A percentile compares a stretch with the other conserved stretches of the same genome.
Conservation (phyloP, 2,797 vertebrate species). For the Tarsius wallacei region DNA sequence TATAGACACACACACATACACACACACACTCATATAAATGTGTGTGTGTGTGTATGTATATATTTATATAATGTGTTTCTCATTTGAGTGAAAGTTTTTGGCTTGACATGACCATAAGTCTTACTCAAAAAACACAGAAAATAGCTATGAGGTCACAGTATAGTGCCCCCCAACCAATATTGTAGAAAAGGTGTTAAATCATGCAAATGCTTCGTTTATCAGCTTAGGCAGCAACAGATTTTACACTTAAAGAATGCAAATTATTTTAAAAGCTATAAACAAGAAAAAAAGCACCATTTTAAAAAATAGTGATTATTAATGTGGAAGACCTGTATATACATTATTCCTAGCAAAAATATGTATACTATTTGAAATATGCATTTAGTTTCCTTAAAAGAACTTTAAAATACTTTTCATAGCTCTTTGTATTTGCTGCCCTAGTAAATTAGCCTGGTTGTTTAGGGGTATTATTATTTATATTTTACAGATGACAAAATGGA, state of each 20-base stretch:
- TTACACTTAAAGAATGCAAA: constrained; percentile 8
- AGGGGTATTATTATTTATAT: constrained; percentile 34
- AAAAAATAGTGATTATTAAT: neutral
- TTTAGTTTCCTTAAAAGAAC: constrained; percentile 8
- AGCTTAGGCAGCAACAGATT: neutral
- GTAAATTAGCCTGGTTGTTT: constrained; percentile 60
- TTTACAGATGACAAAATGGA: constrained; percentile 47
- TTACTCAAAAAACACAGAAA: constrained; percentile 9
- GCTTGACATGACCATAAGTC: constrained; percentile 4
- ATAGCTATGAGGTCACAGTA: neutral
- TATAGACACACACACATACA: too few relatives aligned
- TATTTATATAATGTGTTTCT: neutral
- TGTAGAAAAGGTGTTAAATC: neutral
- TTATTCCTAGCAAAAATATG: neutral
- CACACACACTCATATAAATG: too few relatives aligned
- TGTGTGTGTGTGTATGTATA: too few relatives aligned
- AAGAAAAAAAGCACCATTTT: neutral
- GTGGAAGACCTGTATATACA: neutral
- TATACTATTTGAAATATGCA: constrained; percentile 12
- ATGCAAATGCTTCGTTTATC: neutral
- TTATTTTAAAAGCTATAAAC: neutral
- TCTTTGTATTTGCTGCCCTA: constrained; percentile 2
- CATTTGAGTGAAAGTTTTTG: constrained; percentile 61
- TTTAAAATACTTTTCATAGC: constrained; percentile 57
- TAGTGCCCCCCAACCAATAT: neutral